These are phyloP conservation scores for Apis dorsata DNA, from an alignment of 1,140 invertebrate species.

Conservation along the genomic window DNA sequence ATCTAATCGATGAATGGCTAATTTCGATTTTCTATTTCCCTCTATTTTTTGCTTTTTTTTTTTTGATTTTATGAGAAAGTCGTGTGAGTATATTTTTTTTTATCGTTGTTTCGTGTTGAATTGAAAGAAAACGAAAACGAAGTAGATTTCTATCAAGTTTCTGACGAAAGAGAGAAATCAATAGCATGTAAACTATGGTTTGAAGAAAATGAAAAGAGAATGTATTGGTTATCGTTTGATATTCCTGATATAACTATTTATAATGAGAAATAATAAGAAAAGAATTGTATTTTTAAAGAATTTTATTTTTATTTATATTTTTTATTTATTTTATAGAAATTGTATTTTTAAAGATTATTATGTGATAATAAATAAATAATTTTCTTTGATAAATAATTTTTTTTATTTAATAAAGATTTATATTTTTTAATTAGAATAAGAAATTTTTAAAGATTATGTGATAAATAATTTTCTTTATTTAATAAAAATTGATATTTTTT, in stretches of 20 bases:
- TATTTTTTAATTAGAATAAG: neutral
- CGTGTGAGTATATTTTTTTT: neutral
- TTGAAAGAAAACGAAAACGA: neutral
- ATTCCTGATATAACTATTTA: neutral
- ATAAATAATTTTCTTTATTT: too few relatives aligned
- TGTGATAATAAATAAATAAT: neutral
- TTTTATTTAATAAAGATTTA: neutral
- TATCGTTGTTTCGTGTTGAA: conserved; percentile 7
- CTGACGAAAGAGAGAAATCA: neutral
- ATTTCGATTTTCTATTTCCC: neutral
- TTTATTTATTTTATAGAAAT: too few relatives aligned
- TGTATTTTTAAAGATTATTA: too few relatives aligned
- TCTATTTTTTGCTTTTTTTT: neutral
- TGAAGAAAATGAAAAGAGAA: neutral
- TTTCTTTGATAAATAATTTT: neutral
- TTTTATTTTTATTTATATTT: too few relatives aligned
- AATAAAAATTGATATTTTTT: too few relatives aligned
- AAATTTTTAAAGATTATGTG: neutral
- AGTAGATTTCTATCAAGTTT: neutral
- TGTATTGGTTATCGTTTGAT: neutral
- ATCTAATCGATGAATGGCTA: neutral
- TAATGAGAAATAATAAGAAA: neutral
- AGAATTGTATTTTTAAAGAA: neutral
- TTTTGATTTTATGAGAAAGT: neutral
- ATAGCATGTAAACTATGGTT: neutral